Percentiles rank a stretch among this genome's conserved stretches.
These are phyloP conservation scores for Diorhabda sublineata DNA, from an alignment of 1,140 invertebrate genomes.

Conservation along the genomic window DNA sequence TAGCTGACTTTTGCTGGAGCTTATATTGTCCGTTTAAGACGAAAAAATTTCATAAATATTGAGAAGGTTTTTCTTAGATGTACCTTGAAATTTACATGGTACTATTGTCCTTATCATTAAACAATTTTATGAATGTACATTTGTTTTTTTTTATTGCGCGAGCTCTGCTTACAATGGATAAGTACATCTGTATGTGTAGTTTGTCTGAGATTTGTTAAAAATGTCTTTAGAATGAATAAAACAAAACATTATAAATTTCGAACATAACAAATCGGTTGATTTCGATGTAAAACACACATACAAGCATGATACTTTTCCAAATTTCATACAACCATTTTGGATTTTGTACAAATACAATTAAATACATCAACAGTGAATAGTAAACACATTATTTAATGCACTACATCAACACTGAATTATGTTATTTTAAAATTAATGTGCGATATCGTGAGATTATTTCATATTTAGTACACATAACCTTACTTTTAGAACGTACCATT, in stretches of 20 bases:
- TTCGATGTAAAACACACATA: neutral
- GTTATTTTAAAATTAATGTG: too few relatives aligned
- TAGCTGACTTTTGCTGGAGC: constrained; percentile 9
- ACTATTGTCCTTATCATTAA: constrained; percentile 26
- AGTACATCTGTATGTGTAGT: constrained; percentile 3
- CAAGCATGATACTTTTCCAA: neutral
- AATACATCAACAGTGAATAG: neutral
- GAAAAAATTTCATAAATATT: constrained; percentile 2
- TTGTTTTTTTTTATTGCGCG: neutral
- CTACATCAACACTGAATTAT: neutral
- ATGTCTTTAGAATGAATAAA: too few relatives aligned
- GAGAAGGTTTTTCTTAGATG: constrained; percentile 17
- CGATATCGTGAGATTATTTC: too few relatives aligned
- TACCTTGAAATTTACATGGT: constrained; percentile 26
- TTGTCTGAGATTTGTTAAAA: too few relatives aligned
- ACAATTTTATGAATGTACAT: constrained; percentile 7
- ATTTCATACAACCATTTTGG: neutral
- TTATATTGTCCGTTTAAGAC: constrained; percentile 5
- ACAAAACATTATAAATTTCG: too few relatives aligned
- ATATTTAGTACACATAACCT: too few relatives aligned
- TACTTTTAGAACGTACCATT: too few relatives aligned
- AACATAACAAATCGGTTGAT: neutral
- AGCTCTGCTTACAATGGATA: neutral
- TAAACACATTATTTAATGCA: neutral
- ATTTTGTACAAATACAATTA: neutral